Evolutionary conservation across 1,140 invertebrate species (phyloP).

Genomic region (Musca domestica): DNA sequence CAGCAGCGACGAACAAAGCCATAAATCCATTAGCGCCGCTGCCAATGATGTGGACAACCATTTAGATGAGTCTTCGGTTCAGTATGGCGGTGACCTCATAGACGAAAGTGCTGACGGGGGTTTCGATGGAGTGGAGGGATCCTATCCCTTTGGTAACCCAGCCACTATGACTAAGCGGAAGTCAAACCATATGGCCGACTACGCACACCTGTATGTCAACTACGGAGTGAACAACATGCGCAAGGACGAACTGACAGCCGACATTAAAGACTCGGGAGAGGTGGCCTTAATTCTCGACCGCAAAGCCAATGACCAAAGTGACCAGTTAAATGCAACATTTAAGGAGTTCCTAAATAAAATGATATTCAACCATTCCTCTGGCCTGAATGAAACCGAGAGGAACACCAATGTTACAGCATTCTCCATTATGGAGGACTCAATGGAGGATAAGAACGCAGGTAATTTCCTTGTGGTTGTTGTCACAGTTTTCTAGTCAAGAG

Average conservation of each 20-base stretch:
- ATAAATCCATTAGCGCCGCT: neutral
- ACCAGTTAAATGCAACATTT: neutral
- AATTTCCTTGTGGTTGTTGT: neutral
- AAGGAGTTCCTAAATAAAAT: slow-evolving; percentile 20
- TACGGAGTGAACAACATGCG: slow-evolving; percentile 41
- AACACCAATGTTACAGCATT: slow-evolving; percentile 32
- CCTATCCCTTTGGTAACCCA: slow-evolving; percentile 47
- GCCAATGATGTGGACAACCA: slow-evolving; percentile 19
- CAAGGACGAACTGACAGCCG: slow-evolving; percentile 41
- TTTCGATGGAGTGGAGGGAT: slow-evolving; percentile 48
- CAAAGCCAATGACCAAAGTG: slow-evolving; percentile 8
- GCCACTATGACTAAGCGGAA: slow-evolving; percentile 26
- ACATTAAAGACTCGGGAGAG: slow-evolving; percentile 33
- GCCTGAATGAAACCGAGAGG: slow-evolving; percentile 23
- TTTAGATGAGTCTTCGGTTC: slow-evolving; percentile 42
- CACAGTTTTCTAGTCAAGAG: neutral
- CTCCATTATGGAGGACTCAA: slow-evolving; percentile 34
- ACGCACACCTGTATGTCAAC: slow-evolving; percentile 21
- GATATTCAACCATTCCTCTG: neutral
- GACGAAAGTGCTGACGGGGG: slow-evolving; percentile 46
- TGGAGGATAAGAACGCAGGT: slow-evolving; percentile 20
- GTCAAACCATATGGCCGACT: slow-evolving; percentile 21
- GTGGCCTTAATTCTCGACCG: neutral
- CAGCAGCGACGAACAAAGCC: slow-evolving; percentile 12
- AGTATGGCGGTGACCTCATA: slow-evolving; percentile 50